These are phyloP conservation scores for Sebastolobus altivelis DNA, from an alignment of 2,797 vertebrate species.

Conservation along the genomic window DNA sequence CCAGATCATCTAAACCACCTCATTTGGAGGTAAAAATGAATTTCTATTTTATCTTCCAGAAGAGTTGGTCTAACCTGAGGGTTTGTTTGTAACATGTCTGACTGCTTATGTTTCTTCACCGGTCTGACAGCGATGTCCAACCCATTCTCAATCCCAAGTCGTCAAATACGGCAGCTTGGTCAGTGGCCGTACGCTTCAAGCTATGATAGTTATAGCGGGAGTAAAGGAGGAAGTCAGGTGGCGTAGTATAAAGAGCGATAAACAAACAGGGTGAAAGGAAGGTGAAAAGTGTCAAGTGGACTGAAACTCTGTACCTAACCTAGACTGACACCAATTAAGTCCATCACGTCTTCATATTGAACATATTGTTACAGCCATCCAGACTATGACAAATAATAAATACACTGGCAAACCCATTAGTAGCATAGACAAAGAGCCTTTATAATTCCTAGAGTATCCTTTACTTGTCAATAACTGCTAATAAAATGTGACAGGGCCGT, in stretches of 20 bases:
- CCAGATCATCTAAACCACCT: neutral
- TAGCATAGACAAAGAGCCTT: neutral
- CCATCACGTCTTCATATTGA: neutral
- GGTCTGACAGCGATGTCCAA: no score
- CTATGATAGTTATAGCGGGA: no score
- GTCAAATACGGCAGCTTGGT: no score
- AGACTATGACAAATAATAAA: neutral
- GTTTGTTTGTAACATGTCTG: neutral
- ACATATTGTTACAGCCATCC: neutral
- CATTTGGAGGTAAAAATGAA: no score
- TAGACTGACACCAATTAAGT: neutral
- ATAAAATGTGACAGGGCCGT: neutral
- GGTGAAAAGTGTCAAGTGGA: neutral
- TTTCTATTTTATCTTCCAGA: no score
- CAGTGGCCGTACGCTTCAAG: no score
- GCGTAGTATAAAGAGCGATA: no score
- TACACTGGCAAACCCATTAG: neutral
- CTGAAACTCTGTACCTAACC: neutral
- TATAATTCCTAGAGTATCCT: neutral
- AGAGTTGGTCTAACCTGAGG: neutral
- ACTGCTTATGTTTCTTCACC: neutral
- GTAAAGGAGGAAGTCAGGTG: no score
- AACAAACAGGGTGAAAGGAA: no score
- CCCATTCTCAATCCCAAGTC: no score
- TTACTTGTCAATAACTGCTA: conserved; percentile 10